Percentiles rank a stretch among this genome's conserved stretches.
These are phyloP conservation scores for Sitta carolinensis DNA, from an alignment of 2,797 vertebrate species.

Conservation along the genomic window DNA sequence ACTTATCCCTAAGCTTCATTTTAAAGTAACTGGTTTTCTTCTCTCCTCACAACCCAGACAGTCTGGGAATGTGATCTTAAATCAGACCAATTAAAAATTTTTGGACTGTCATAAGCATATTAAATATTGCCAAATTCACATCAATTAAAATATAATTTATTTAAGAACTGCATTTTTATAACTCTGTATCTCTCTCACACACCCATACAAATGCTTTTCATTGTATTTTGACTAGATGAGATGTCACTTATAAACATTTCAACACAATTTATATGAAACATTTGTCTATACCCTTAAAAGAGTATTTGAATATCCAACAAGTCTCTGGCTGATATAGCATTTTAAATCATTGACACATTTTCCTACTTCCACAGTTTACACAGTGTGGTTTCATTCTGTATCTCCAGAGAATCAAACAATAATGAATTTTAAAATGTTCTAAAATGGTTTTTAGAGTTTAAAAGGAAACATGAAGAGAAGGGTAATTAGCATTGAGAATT, in stretches of 20 bases:
- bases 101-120: background rate
- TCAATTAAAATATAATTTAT: slow-evolving; percentile 24
- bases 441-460: background rate
- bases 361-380: background rate
- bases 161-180: slow-evolving; percentile 27
- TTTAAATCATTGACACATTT: background rate
- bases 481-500: background rate
- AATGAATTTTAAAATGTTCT: background rate
- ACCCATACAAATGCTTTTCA: background rate
- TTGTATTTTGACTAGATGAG: background rate
- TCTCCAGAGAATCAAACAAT: background rate
- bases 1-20: slow-evolving; percentile 45
- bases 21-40: slow-evolving; percentile 47
- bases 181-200: background rate
- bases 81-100: slow-evolving; percentile 25
- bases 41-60: slow-evolving; percentile 3
- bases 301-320: background rate
- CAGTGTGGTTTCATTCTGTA: background rate
- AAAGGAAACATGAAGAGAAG: slow-evolving; percentile 8
- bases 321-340: background rate
- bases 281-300: background rate
- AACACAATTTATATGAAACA: background rate
- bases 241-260: background rate
- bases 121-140: slow-evolving; percentile 12
- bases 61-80: slow-evolving; percentile 50